A percentile compares a stretch with the other conserved stretches of the same genome.
These are phyloP conservation scores for Brachyopa scutellaris DNA, from an alignment of 2,888 invertebrate genomes.

Conservation along the genomic window DNA sequence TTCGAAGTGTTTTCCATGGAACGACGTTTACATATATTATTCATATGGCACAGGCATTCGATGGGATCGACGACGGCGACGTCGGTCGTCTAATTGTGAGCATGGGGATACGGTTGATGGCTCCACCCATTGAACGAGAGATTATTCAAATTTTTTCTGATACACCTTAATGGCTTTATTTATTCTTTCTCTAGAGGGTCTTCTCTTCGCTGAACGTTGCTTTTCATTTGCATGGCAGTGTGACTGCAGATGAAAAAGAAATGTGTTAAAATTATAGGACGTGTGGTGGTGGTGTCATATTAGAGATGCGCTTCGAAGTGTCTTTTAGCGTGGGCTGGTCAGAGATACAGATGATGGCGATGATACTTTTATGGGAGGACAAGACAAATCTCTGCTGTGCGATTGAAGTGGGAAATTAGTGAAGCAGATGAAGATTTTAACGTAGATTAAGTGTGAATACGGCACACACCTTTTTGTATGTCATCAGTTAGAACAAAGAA, in stretches of 20 bases:
- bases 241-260: too few relatives aligned
- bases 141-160: constrained; percentile 72
- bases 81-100: constrained; percentile 61
- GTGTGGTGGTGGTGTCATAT: constrained; percentile 61
- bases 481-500: not conserved
- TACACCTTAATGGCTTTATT: constrained; percentile 71
- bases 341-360: constrained; percentile 34
- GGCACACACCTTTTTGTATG: constrained; percentile 38
- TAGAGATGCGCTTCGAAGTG: constrained; percentile 51
- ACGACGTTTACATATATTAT: constrained; percentile 63
- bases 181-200: constrained; percentile 48
- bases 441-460: constrained; percentile 59
- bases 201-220: constrained; percentile 34
- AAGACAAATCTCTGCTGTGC: constrained; percentile 64
- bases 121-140: constrained; percentile 63
- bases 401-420: constrained; percentile 65
- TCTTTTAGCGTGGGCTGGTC: constrained; percentile 51
- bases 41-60: constrained; percentile 43
- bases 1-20: constrained; percentile 49
- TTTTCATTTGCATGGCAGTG: constrained; percentile 62
- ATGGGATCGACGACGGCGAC: constrained; percentile 1
- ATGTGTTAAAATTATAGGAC: constrained; percentile 57
- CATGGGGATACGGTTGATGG: constrained; percentile 57
- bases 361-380: constrained; percentile 60
- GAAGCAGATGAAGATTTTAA: constrained; percentile 60